Conservation (phyloP, 2,888 invertebrate species). For the Agrotis clavis region DNA sequence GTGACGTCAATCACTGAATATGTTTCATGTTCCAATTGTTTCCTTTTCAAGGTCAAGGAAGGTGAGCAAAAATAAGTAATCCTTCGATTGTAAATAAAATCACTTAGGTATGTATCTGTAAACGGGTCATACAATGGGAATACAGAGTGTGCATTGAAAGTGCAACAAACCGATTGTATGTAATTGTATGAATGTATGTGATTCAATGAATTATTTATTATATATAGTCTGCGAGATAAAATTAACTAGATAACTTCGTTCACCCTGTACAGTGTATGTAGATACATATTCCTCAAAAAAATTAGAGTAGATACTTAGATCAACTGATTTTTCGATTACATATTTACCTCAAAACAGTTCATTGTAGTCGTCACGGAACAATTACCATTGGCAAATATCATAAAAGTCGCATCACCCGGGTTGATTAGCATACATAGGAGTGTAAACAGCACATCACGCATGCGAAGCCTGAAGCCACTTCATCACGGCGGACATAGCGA, state of each 20-base stretch:
- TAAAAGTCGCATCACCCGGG: conserved; percentile 53
- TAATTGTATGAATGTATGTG: conserved; percentile 47
- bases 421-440: conserved; percentile 68
- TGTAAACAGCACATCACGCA: conserved; percentile 76
- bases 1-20: conserved; percentile 44
- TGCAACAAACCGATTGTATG: conserved; percentile 61
- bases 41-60: conserved; percentile 11
- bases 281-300: neutral
- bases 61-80: conserved; percentile 9
- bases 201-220: conserved; percentile 58
- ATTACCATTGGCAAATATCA: conserved; percentile 37
- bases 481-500: conserved; percentile 69
- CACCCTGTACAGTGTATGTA: neutral
- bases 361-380: conserved; percentile 21
- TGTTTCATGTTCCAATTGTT: conserved; percentile 22
- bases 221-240: conserved; percentile 36
- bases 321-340: neutral
- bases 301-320: neutral
- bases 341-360: conserved; percentile 22
- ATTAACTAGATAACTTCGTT: conserved; percentile 9
- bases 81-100: conserved; percentile 24
- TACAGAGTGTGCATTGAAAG: conserved; percentile 42
- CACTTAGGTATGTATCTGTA: conserved; percentile 28
- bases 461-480: conserved; percentile 68
- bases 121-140: conserved; percentile 40